Conservation (phyloP, 2,888 invertebrate genomes). For the Macrosiphum euphorbiae region DNA sequence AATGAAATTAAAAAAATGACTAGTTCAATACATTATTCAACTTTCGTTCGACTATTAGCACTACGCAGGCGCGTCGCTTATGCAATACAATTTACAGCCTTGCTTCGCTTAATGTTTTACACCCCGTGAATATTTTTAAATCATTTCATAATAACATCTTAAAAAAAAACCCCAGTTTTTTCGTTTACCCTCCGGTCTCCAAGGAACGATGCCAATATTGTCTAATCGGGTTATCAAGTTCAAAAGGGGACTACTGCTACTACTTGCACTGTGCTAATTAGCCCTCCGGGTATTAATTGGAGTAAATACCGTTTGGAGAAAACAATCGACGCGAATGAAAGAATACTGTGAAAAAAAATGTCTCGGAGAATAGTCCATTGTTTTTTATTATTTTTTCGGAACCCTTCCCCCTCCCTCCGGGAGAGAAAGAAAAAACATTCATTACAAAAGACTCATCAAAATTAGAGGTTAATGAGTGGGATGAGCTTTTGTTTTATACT, state of each 20-base stretch:
- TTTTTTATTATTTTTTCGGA: constrained; percentile 55
- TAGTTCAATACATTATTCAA: background rate
- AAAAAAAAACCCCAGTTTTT: background rate
- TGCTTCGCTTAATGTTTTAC: constrained; percentile 37
- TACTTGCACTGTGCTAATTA: constrained; percentile 54
- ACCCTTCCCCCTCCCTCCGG: background rate
- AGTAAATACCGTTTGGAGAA: constrained; percentile 60
- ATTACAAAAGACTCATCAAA: constrained; percentile 63
- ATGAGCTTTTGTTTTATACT: constrained; percentile 63
- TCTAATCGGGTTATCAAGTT: constrained; percentile 57
- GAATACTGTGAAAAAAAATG: constrained; percentile 41
- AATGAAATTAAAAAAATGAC: background rate
- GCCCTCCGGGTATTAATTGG: constrained; percentile 62
- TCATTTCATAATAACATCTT: constrained; percentile 11
- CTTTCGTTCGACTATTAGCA: background rate
- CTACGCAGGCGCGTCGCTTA: constrained; percentile 40
- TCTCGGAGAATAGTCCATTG: constrained; percentile 38
- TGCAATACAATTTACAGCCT: constrained; percentile 60
- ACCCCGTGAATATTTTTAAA: constrained; percentile 43
- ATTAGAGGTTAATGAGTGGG: constrained; percentile 65
- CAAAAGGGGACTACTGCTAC: constrained; percentile 47
- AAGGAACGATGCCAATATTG: constrained; percentile 58
- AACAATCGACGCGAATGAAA: constrained; percentile 55
- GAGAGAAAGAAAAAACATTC: constrained; percentile 44
- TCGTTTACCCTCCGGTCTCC: constrained; percentile 22